Evolutionary conservation across 2,888 invertebrate genomes (phyloP), one percentile per base, ranked within the genome.

Genomic region (Drosophila atroscutellata): DNA sequence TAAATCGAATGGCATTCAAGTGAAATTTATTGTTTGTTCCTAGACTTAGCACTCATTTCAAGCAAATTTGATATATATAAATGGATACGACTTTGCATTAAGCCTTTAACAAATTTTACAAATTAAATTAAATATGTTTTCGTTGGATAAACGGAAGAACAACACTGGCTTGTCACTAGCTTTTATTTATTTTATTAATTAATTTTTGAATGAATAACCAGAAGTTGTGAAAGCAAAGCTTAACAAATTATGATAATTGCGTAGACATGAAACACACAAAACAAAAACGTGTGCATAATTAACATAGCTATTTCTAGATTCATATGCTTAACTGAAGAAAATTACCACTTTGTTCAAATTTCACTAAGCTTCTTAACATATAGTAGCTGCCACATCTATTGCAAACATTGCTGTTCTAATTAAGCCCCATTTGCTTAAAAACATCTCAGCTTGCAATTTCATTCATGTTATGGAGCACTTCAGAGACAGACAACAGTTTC

Each of bases 401-500:
- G 32, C 28, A 24, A 24, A 0, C 3, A 51, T 51, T 57, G 32
- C 15, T 24, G 18, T 50, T 20, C 34, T 24, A 58, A 69, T 58
- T 69, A 70, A 20, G n/a, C 1, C 5, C 45, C n/a, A 39, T 24
- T 56, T 7, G 13, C n/a, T 20, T 37, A 18, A 47, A 49, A 49
- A 3, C 2, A 32, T 26, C 20, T 18, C 20, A 34, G 26, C 51
- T 45, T 63, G 55, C 58, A 62, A 74, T 62, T 78, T 75, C 32
- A 45, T 58, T 45, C 34, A 30, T 36, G 28, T 15, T 50, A n/a
- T 34, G 32, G 15, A 1, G 20, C 30, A 24, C 20, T 36, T 47
- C 18, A 39, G 24, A 75, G 42, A 55, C 49, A 55, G 63, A 72
- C 51, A 54, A 51, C 36, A 61, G 52, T 73, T 73, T 73, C 51